Evolutionary conservation across 2,113 vertebrate species (phyloP).

Genomic region (Eupsittula cactorum): DNA sequence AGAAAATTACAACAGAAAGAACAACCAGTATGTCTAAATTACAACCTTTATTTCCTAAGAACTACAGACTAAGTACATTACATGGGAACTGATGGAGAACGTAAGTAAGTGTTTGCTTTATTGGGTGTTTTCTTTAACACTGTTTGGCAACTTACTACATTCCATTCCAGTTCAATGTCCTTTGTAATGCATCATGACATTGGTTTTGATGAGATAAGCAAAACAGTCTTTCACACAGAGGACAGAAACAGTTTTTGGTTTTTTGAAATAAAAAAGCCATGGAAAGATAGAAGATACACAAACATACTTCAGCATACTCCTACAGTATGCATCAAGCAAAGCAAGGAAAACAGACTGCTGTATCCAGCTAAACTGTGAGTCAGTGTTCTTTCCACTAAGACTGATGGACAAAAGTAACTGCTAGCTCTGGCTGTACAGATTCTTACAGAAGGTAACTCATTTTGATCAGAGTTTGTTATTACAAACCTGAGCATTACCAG

Average conservation of each 20-base stretch:
- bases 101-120: not conserved
- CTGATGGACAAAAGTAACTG: not conserved
- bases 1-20: not conserved
- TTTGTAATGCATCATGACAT: not conserved
- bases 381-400: not conserved
- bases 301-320: not conserved
- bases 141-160: not conserved
- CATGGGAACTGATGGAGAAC: rapidly evolving
- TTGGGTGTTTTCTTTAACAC: not conserved
- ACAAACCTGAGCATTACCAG: not conserved
- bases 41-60: not conserved
- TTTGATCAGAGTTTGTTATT: not conserved
- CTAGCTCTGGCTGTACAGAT: not conserved
- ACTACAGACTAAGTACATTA: not conserved
- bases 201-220: not conserved
- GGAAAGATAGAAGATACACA: not conserved
- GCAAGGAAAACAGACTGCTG: not conserved
- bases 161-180: not conserved
- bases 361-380: not conserved
- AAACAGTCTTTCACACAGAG: not conserved
- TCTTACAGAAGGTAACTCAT: not conserved
- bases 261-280: not conserved
- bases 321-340: not conserved
- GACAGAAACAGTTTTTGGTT: not conserved
- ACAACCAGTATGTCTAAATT: not conserved